phyloP scores from a whole-genome alignment of 2,888 invertebrate species.

The Cephus runcator region DNA sequence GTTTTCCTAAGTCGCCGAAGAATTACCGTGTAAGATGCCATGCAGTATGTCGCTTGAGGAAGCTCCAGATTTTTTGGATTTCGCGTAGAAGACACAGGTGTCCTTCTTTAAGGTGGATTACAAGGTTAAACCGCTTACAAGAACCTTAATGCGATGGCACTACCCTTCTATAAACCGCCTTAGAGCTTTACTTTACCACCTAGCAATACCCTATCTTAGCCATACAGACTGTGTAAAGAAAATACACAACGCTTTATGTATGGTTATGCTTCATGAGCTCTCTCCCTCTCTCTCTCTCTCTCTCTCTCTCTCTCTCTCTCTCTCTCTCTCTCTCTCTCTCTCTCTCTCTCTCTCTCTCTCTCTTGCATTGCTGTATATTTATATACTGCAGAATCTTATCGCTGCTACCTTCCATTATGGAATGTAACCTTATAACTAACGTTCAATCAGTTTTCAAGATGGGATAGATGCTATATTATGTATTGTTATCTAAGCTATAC shows the following conservation, averaged over 20 bases:
- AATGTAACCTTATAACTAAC: not conserved
- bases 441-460: not conserved
- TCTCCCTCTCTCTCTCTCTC: too few species aligned
- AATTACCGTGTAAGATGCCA: not conserved
- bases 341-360: too few species aligned
- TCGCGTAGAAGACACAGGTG: not conserved
- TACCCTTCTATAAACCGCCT: not conserved
- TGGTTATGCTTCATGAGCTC: not conserved
- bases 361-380: not conserved
- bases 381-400: not conserved
- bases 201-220: not conserved
- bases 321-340: too few species aligned
- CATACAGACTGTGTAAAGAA: not conserved
- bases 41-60: not conserved
- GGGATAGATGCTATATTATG: not conserved
- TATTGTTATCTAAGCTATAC: not conserved
- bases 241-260: not conserved
- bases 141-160: not conserved
- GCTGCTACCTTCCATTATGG: not conserved
- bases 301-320: not conserved
- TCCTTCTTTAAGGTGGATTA: not conserved
- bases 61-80: not conserved
- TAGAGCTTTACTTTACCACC: not conserved
- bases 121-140: not conserved
- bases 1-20: not conserved